phyloP scores from a whole-genome alignment of 1,140 invertebrate genomes.

The Theocolax elegans region DNA sequence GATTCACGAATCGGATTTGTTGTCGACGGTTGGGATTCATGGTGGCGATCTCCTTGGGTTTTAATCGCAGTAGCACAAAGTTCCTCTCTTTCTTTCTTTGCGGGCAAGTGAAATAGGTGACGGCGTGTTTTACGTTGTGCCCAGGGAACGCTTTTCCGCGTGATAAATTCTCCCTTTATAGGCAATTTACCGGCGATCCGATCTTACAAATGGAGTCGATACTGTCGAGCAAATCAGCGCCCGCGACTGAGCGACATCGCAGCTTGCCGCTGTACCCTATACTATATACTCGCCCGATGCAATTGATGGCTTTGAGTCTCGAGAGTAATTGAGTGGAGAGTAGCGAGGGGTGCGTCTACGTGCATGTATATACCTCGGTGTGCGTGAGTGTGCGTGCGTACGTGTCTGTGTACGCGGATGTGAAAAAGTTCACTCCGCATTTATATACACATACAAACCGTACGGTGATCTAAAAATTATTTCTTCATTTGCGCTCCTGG shows the following conservation, averaged over 20 bases:
- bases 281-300: background rate
- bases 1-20: background rate
- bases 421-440: background rate
- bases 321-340: too few species aligned
- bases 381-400: background rate
- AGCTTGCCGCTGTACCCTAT: too few species aligned
- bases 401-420: background rate
- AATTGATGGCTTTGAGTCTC: conserved; percentile 5
- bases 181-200: background rate
- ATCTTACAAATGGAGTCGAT: conserved; percentile 37
- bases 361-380: too few species aligned
- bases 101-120: background rate
- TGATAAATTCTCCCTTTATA: conserved; percentile 26
- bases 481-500: conserved; percentile 7
- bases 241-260: background rate
- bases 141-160: background rate
- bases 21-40: background rate
- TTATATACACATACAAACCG: too few species aligned
- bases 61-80: background rate
- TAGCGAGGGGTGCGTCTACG: too few species aligned
- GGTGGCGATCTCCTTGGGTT: too few species aligned
- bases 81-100: background rate
- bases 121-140: conserved; percentile 14
- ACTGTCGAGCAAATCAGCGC: conserved; percentile 37
- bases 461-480: conserved; percentile 10